Conservation (phyloP, 2,888 invertebrate species). For the Agrilus cyanescens region DNA sequence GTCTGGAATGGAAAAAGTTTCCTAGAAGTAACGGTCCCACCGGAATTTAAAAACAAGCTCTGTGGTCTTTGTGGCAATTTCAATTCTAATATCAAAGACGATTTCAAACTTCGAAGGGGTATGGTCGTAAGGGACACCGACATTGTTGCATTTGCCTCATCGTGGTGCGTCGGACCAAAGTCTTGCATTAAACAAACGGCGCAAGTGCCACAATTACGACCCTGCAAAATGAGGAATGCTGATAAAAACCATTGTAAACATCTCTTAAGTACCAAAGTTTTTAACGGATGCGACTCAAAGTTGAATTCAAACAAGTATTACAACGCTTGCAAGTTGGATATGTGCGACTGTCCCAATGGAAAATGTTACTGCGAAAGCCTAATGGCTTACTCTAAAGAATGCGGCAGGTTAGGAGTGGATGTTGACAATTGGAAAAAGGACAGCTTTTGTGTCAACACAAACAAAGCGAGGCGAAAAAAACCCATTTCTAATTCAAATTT, state of each 20-base stretch:
- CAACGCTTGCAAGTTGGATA: conserved; percentile 72
- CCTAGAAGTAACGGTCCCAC: conserved; percentile 71
- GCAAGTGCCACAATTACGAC: conserved; percentile 31
- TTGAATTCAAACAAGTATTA: conserved; percentile 74
- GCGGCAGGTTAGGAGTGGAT: conserved; percentile 62
- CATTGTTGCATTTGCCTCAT: conserved; percentile 64
- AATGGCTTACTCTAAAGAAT: conserved; percentile 80
- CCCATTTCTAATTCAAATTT: conserved; percentile 1
- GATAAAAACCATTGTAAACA: conserved; percentile 26
- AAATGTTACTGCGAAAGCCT: conserved; percentile 84
- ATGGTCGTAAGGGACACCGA: conserved; percentile 51
- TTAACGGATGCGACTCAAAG: conserved; percentile 66
- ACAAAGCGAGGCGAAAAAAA: conserved; percentile 8
- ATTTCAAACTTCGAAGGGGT: conserved; percentile 58
- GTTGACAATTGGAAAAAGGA: conserved; percentile 57
- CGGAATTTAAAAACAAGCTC: conserved; percentile 59
- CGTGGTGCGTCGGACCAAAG: conserved; percentile 82
- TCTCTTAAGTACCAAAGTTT: conserved; percentile 39
- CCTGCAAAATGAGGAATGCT: conserved; percentile 29
- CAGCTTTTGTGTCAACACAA: conserved; percentile 12
- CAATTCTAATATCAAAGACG: conserved; percentile 77
- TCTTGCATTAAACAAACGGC: conserved; percentile 50
- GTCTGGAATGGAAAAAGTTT: conserved; percentile 92
- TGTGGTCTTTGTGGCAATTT: conserved; percentile 95
- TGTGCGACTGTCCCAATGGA: conserved; percentile 73